A percentile compares a stretch with the other conserved stretches of the same genome.
phyloP scores from a whole-genome alignment of 2,113 vertebrate genomes.

The Prunella himalayana region DNA sequence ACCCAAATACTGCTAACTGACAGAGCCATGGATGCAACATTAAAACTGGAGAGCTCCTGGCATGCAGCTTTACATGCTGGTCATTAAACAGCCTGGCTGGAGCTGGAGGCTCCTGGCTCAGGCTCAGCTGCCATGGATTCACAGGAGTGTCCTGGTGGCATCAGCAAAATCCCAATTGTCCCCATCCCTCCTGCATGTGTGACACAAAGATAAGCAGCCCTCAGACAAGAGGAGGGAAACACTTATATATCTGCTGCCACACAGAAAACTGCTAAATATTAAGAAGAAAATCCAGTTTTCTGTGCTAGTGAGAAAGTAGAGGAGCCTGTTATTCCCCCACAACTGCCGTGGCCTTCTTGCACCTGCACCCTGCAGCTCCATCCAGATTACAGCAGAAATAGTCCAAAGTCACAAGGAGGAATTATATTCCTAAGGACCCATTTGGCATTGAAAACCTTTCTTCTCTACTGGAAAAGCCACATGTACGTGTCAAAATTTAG shows the following conservation, averaged over 20 bases:
- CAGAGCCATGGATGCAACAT: neutral
- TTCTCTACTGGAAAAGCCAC: neutral
- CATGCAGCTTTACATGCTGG: neutral
- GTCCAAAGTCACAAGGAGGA: neutral
- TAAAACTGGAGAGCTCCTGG: neutral
- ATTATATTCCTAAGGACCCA: neutral
- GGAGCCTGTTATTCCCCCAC: neutral
- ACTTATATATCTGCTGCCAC: neutral
- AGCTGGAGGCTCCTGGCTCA: neutral
- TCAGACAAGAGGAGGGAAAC: neutral
- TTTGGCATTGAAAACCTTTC: neutral
- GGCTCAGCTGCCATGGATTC: fast-evolving
- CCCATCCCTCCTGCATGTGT: neutral
- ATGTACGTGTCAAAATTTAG: neutral
- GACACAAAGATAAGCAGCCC: neutral
- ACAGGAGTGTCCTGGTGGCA: neutral
- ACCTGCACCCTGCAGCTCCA: neutral
- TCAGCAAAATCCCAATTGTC: neutral
- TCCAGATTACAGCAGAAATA: neutral
- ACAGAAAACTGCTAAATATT: neutral
- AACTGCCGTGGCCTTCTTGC: neutral
- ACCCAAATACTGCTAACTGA: neutral
- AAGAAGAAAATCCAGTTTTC: neutral
- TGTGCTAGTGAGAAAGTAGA: neutral
- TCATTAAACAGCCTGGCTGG: neutral